A percentile compares a stretch with the other conserved stretches of the same genome.
These are phyloP conservation scores for Sinonovacula constricta DNA, from an alignment of 1,140 invertebrate species.

Conservation along the genomic window DNA sequence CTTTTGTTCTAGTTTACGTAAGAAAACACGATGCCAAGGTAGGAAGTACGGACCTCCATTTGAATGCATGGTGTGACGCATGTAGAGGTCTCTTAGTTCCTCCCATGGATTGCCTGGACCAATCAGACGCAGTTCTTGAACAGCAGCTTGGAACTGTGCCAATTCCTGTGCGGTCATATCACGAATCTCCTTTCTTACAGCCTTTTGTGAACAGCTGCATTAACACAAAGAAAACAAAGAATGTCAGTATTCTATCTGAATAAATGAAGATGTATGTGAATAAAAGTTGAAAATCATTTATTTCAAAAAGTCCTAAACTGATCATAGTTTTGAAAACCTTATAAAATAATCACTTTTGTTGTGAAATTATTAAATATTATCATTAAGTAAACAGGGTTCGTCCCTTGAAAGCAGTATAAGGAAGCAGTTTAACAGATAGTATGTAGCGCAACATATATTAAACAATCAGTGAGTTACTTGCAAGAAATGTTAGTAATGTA, in stretches of 20 bases:
- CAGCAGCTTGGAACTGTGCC: constrained; percentile 68
- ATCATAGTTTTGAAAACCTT: not conserved
- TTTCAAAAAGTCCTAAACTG: no score
- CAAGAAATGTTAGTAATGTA: no score
- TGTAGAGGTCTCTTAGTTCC: constrained; percentile 71
- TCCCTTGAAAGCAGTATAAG: no score
- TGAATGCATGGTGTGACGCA: constrained; percentile 72
- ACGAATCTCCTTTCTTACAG: constrained; percentile 70
- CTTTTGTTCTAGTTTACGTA: constrained; percentile 69
- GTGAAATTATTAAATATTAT: no score
- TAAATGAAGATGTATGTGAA: no score
- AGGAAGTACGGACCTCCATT: constrained; percentile 70
- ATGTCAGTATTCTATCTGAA: no score
- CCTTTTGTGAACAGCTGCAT: constrained; percentile 63
- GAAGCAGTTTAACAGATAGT: no score
- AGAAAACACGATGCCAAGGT: constrained; percentile 73
- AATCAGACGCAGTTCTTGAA: constrained; percentile 60
- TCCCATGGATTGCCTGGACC: constrained; percentile 69
- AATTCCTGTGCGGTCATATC: constrained; percentile 71
- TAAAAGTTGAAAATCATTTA: no score
- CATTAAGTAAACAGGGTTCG: no score
- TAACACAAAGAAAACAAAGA: not conserved
- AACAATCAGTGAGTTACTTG: no score
- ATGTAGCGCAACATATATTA: no score
- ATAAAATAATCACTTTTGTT: not conserved